Base-by-base conservation (phyloP, 2,113 vertebrate genomes). In the Triplophysa tibetana region DNA sequence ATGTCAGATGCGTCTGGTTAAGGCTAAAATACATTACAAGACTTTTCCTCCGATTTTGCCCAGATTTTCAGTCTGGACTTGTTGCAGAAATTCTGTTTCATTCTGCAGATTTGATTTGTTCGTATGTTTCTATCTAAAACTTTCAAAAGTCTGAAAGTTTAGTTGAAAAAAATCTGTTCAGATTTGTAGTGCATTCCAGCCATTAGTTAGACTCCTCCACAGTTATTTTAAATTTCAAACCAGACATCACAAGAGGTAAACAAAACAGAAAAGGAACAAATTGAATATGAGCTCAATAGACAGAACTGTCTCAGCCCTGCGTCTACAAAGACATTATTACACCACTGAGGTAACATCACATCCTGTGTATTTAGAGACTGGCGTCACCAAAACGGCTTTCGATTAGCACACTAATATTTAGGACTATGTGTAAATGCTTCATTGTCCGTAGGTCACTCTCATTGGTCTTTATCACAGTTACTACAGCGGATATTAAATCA, bases 371-470 rank as follows among this genome's bases (percentile, higher is more conserved):
- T 48, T 58, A 19, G 33, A 63, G 61, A 52, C 3, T 45, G 10
- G 2, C 43, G 43, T 45, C 43, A 45, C 2, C 9, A 10, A 45
- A 11, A 11, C 43, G 9, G 43, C 2, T 45, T 10, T 45, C 43
- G 8, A 45, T 45, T 45, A 45, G 11, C 9, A 45, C 43, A 45
- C 8, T 45, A 45, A 45, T 45, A 12, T 45, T 12, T 11, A 45
- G 5, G 43, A 45, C 43, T 45, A 45, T 45, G 58, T 17, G 41
- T 48, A 24, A 5, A 58, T 8, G 33, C 5, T 38, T 38, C 56
- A 69, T 48, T 21, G 87, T 78, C 78, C 79, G 87, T 90, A 90
- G 86, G 86, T 91, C 87, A 78, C 19, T 67, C 21, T 24, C 85
- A 83, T 88, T 89, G 86, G 86, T 81, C 66, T 74, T 61, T 77